Base-by-base conservation (phyloP, 2,113 vertebrate genomes). In the Podarcis muralis region DNA sequence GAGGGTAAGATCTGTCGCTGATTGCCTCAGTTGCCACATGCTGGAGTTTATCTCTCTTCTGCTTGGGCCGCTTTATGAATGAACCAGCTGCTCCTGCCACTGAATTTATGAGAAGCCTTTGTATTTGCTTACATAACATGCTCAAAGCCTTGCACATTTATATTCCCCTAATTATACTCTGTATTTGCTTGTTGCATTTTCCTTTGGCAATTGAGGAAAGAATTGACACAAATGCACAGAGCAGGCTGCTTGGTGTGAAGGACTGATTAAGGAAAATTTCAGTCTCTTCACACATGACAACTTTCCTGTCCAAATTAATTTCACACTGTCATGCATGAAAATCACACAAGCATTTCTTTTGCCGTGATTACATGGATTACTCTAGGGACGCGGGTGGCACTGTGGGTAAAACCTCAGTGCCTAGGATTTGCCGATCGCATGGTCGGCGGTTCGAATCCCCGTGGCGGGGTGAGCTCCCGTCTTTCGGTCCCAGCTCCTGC, bases 121-220 rank as follows among this genome's bases (percentile, higher is more conserved):
- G 69, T 92, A 79, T 92, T 93, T 95, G 92, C 93, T 95, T 93
- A 88, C 90, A 86, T 93, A 93, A 94, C 84, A 88, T 35, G 74
- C 91, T 91, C 92, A 90, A 91, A 92, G 82, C 87, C 59, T 87
- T 89, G 11, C 90, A 91, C n/a, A 35, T 79, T 89, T 85, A 89
- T 91, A 89, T 88, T 59, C 85, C 1, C 0, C 30, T 91, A 93
- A 95, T 93, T 87, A 13, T 90, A 88, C n/a, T 30, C 86, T 2
- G 1, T 30, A 68, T 69, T 48, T 0, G 0, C 89, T 94, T 79
- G 84, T 30, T 43, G 83, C 88, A 18, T 84, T 74, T 94, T 75
- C 0, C 71, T 66, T 83, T 40, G 0, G 0, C 18, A 0, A 86
- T 86, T 80, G 0, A 1, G 37, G 80, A n/a, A 43, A 43, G 37